Evolutionary conservation across 2,797 vertebrate genomes (phyloP), one percentile per base, ranked within the genome.

Genomic region (Notolabrus celidotus): DNA sequence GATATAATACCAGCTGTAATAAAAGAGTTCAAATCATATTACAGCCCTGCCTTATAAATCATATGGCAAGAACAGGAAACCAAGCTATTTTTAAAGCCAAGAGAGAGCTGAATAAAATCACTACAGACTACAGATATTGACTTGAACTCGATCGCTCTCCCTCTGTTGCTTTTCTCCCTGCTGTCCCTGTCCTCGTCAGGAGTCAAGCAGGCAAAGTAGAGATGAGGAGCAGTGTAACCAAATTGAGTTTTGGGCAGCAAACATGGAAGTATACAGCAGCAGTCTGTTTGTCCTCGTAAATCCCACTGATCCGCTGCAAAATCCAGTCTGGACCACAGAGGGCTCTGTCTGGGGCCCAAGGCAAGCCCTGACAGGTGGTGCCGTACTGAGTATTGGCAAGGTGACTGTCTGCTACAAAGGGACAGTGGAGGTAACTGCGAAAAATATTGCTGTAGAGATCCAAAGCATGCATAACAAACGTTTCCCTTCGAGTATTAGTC

Each of bases 291-390:
- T 88, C 82, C 83, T 75, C 36, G 39, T 88, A 87, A 89, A 88
- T 88, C 86, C 72, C 70, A 78, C 82, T 93, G 86, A 93, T 93
- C 90, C 67, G 0, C 71, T 59, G 58, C 76, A 89, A 92, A 92
- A 92, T 92, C 89, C 82, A 86, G 77, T 85, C 79, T 92, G 70
- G 66, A 90, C 76, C 75, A 79, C 78, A 86, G 63, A 81, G 83
- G 61, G 71, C 70, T 83, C 82, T 75, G 76, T 87, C 84, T 84
- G 75, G 72, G 62, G 80, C 82, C 85, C 82, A 79, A 79, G 81
- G 82, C 84, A 57, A 85, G 62, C 75, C 77, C 76, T 86, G 79
- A 80, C 82, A 92, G 88, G 77, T 79, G 83, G 83, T 77, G 84
- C 68, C 64, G 25, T 86, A 72, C 84, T 74, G 67, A 67, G 80